Evolutionary conservation across 2,113 vertebrate species (phyloP).

Genomic region (Channa argus): DNA sequence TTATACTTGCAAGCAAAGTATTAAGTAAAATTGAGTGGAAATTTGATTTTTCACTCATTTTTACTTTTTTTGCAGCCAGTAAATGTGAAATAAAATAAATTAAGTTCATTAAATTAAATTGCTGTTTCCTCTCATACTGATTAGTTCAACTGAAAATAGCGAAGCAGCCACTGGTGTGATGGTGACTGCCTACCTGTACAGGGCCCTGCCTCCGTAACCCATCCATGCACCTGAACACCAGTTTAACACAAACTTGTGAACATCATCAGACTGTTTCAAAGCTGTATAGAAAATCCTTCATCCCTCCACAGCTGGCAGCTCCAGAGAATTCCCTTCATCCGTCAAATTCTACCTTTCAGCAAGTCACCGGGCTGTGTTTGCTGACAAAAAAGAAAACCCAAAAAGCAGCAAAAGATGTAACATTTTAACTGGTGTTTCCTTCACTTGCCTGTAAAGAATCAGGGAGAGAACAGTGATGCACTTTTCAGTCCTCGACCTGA

Average conservation of each 20-base stretch:
- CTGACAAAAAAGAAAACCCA: conserved; percentile 30
- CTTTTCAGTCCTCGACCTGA: conserved; percentile 73
- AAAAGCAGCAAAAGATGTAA: conserved; percentile 2
- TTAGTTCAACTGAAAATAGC: background rate
- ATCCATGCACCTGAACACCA: background rate
- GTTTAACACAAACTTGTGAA: conserved; percentile 13
- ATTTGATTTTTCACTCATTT: no score
- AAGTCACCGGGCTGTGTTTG: conserved; percentile 5
- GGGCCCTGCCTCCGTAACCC: background rate
- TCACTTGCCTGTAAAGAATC: conserved; percentile 32
- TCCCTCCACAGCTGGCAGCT: conserved; percentile 32
- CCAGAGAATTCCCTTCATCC: conserved; percentile 32
- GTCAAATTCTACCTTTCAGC: conserved; percentile 35
- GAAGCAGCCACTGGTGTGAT: background rate
- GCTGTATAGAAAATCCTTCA: background rate
- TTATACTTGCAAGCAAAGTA: no score
- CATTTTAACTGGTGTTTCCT: conserved; percentile 40
- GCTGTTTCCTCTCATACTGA: background rate
- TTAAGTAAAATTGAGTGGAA: no score
- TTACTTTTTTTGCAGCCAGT: no score
- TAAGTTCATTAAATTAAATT: no score
- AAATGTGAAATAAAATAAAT: no score
- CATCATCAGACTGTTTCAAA: background rate
- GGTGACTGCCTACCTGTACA: background rate
- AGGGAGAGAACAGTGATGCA: conserved; percentile 38